These are phyloP conservation scores for Agonopterix subpropinquella DNA, from an alignment of 2,888 invertebrate genomes.

Conservation along the genomic window DNA sequence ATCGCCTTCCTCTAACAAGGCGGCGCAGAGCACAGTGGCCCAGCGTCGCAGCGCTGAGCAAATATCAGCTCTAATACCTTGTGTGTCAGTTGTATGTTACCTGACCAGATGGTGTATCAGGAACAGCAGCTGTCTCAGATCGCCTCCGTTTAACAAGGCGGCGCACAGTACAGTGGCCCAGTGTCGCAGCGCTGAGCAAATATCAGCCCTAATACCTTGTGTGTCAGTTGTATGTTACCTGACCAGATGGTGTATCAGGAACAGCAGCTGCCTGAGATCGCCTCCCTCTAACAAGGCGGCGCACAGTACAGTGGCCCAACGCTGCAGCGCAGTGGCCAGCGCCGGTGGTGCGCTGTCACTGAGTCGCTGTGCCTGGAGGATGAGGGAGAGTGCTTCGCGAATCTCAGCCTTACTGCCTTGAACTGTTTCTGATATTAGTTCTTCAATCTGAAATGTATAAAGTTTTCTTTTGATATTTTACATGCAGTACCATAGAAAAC, in stretches of 20 bases:
- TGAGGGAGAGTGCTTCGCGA: slow-evolving; percentile 44
- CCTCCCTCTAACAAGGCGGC: slow-evolving; percentile 36
- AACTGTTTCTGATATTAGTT: slow-evolving; percentile 44
- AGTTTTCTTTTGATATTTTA: neutral
- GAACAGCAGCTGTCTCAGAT: slow-evolving; percentile 47
- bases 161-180: slow-evolving; percentile 44
- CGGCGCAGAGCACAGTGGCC: slow-evolving; percentile 36
- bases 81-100: slow-evolving; percentile 17
- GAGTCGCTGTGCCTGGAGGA: slow-evolving; percentile 45
- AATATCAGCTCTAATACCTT: no score
- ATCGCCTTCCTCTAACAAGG: slow-evolving; percentile 33
- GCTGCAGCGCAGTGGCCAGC: slow-evolving; percentile 42
- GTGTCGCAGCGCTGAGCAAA: slow-evolving; percentile 36
- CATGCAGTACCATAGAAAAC: neutral
- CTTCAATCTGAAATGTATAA: slow-evolving; percentile 45
- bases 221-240: slow-evolving; percentile 24
- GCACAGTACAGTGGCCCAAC: slow-evolving; percentile 51
- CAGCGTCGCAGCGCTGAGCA: slow-evolving; percentile 45
- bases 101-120: slow-evolving; percentile 55
- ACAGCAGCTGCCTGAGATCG: slow-evolving; percentile 47
- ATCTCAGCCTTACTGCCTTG: slow-evolving; percentile 37
- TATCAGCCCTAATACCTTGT: no score
- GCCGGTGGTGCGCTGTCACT: slow-evolving; percentile 39
- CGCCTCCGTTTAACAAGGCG: slow-evolving; percentile 33
- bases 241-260: slow-evolving; percentile 53